A percentile compares a stretch with the other conserved stretches of the same genome.
Evolutionary conservation across 2,797 vertebrate species (phyloP).

Genomic region (Micromesistius poutassou): DNA sequence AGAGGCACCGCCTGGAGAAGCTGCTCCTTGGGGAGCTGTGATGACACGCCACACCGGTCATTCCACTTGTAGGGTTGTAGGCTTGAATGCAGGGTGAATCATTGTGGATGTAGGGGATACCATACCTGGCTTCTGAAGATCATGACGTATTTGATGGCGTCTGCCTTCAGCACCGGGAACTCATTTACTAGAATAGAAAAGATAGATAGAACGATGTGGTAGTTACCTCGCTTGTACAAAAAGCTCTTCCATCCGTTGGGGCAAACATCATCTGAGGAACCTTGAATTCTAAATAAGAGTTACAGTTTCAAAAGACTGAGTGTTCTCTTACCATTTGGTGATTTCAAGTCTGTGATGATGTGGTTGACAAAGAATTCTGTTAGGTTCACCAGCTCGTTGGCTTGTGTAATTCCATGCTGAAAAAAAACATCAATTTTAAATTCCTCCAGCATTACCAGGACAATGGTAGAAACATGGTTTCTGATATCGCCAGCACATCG

Average conservation of each 20-base stretch:
- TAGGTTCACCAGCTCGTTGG: constrained; percentile 95
- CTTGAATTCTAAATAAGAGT: no score
- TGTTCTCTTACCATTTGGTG: constrained; percentile 79
- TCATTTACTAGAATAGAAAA: constrained; percentile 84
- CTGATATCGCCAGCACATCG: neutral
- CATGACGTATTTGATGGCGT: constrained; percentile 98
- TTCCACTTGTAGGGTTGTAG: neutral
- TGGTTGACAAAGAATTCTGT: constrained; percentile 96
- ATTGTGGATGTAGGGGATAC: constrained; percentile 1
- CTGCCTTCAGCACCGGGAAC: constrained; percentile 97
- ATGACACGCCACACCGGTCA: constrained; percentile 2
- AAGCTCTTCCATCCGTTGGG: no score
- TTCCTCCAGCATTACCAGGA: neutral
- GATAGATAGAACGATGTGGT: neutral
- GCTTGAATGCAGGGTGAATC: neutral
- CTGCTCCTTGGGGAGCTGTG: constrained; percentile 94
- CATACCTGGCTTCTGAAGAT: constrained; percentile 98
- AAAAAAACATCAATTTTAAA: constrained; percentile 25
- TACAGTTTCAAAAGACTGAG: no score
- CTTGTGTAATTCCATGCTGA: constrained; percentile 98
- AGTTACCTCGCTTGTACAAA: neutral
- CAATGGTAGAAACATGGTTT: neutral
- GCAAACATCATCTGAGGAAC: no score
- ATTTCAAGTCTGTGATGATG: constrained; percentile 92
- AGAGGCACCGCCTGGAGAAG: constrained; percentile 88